Percentiles rank a stretch among this genome's conserved stretches.
Conservation (phyloP, 2,113 vertebrate genomes). For the Hystrix cristata region DNA sequence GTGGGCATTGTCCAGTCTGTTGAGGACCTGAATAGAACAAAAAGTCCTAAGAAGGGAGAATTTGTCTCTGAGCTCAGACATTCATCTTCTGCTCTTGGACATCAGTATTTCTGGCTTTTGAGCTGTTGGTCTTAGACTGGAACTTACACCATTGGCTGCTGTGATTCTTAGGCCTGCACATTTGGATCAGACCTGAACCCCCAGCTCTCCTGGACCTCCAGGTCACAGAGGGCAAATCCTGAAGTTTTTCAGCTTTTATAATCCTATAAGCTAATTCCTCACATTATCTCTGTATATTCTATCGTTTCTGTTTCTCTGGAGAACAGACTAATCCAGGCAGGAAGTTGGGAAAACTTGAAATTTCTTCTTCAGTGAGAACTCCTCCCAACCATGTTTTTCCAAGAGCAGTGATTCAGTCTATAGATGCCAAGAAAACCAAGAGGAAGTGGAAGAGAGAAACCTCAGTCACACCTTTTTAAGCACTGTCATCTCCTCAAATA, state of each 20-base stretch:
- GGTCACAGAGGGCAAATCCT: background rate
- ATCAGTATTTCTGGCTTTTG: background rate
- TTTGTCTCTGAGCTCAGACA: background rate
- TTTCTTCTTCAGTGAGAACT: background rate
- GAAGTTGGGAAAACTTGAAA: background rate
- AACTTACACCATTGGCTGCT: background rate
- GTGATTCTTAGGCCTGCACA: background rate
- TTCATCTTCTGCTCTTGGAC: background rate
- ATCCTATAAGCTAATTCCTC: background rate
- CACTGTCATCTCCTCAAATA: background rate
- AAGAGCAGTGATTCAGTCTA: background rate
- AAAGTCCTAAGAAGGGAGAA: background rate
- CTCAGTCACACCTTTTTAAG: background rate
- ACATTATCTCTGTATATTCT: background rate
- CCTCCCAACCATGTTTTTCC: slow-evolving; percentile 16
- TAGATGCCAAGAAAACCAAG: slow-evolving; percentile 7
- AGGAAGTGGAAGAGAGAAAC: background rate
- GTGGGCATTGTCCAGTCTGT: background rate
- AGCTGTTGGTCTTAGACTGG: background rate
- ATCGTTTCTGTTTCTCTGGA: background rate
- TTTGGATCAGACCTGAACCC: background rate
- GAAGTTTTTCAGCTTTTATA: background rate
- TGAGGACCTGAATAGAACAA: background rate
- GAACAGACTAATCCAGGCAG: background rate
- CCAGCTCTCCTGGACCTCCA: background rate